A percentile compares a stretch with the other conserved stretches of the same genome.
phyloP scores from a whole-genome alignment of 2,797 vertebrate species.

The Botia kubotai region DNA sequence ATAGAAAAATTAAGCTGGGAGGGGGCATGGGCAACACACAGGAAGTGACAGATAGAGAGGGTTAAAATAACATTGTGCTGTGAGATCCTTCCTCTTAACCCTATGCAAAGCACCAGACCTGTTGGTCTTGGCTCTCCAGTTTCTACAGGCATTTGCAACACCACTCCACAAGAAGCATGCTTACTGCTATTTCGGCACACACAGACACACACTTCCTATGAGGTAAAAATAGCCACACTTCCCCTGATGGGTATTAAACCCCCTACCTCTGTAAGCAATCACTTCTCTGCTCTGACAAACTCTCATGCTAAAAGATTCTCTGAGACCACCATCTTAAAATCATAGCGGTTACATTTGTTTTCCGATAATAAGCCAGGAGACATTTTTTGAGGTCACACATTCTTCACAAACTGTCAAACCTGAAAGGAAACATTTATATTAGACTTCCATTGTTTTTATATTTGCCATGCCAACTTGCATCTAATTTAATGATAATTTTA shows the following conservation, averaged over 20 bases:
- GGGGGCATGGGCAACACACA: neutral
- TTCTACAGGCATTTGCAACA: conserved; percentile 75
- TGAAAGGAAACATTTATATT: too few relatives aligned
- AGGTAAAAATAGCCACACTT: conserved; percentile 56
- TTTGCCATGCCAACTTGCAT: too few relatives aligned
- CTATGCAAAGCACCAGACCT: conserved; percentile 22
- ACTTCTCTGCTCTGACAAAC: conserved; percentile 28
- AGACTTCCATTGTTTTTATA: too few relatives aligned
- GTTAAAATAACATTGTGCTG: conserved; percentile 73
- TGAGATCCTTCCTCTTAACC: conserved; percentile 36
- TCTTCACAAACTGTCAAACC: too few relatives aligned
- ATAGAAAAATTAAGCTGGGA: neutral
- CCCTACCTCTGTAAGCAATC: conserved; percentile 44
- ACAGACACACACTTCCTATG: conserved; percentile 48
- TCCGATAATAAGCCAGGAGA: neutral
- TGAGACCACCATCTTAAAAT: neutral
- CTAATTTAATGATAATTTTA: too few relatives aligned
- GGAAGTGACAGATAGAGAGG: conserved; percentile 32
- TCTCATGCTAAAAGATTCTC: neutral
- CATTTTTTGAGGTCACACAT: neutral
- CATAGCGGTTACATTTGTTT: neutral
- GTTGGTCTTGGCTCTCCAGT: conserved; percentile 63
- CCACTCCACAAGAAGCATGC: conserved; percentile 72
- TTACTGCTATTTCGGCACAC: conserved; percentile 59
- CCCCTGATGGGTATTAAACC: conserved; percentile 41